Evolutionary conservation across 2,113 vertebrate genomes (phyloP), one percentile per base, ranked within the genome.

Genomic region (Anarrhichthys ocellatus): DNA sequence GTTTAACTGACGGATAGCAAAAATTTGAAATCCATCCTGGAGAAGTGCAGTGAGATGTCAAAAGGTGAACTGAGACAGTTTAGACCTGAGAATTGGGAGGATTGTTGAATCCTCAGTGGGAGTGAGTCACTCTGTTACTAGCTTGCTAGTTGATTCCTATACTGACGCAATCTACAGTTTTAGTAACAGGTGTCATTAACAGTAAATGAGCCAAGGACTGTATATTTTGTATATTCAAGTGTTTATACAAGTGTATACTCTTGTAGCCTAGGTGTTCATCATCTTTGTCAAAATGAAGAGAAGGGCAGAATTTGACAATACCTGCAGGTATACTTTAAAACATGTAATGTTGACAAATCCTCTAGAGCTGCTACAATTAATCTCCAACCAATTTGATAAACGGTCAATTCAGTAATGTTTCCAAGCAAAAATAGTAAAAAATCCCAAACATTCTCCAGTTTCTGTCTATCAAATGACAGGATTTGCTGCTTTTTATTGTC

Each of bases 11-110:
- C 9, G 54, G 40, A n/a, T 65, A 2, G 62, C 13, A 15, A 58
- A 29, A 58, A 29, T 24, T 27, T 58, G 2, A 56, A 54, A 54
- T 38, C 4, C 34, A 24, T 11, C 34, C 22, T 27, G 52, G 15
- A 15, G 52, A 73, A 44, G n/a, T 14, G 20, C 11, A n/a, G 20
- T 46, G 40, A 58, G 67, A 66, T 66, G 50, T 66, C 61, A 65
- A 52, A 14, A 54, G 61, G 34, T 58, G 36, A 76, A 32, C 4
- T 27, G 46, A 8, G 32, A 52, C 29, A 4, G 59, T 38, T 29
- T 4, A 18, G 9, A n/a, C 17, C 10, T 52, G 22, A 40, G n/a
- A 27, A n/a, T 52, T 9, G n/a, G 18, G 15, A 54, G n/a, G 18
- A 18, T 56, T 18, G 8, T 42, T 42, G 22, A n/a, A n/a, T n/a